Evolutionary conservation across 2,797 vertebrate genomes (phyloP).

Genomic region (Gorsachius magnificus): DNA sequence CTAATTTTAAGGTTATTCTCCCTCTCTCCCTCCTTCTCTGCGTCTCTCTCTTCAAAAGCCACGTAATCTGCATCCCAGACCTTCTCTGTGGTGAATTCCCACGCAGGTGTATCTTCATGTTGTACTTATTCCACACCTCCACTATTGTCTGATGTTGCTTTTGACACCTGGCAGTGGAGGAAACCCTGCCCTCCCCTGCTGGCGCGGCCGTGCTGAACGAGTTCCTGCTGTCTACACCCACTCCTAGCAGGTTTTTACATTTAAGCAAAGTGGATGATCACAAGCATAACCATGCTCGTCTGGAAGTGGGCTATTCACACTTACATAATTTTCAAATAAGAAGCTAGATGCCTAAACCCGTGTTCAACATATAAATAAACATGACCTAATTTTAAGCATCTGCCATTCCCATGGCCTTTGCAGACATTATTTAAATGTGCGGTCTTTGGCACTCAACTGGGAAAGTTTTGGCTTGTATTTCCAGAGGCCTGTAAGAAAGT

Average conservation of each 20-base stretch:
- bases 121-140: not conserved
- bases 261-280: not conserved
- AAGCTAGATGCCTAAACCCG: constrained; percentile 1
- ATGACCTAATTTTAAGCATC: constrained; percentile 19
- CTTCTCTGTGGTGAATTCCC: not conserved
- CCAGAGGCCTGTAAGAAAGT: not conserved
- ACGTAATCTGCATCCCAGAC: not conserved
- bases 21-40: not conserved
- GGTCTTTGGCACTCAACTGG: not conserved
- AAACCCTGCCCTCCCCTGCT: not conserved
- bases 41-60: not conserved
- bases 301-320: constrained; percentile 18
- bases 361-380: constrained; percentile 37
- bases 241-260: not conserved
- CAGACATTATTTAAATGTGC: not conserved
- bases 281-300: not conserved
- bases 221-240: not conserved
- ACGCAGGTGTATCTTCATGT: not conserved
- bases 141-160: not conserved
- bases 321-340: constrained; percentile 10
- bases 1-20: not conserved
- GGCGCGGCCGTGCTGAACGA: accelerated
- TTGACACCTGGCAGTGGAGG: not conserved
- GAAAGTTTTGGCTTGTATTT: constrained; percentile 5
- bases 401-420: constrained; percentile 1